These are phyloP conservation scores for Flabesymbios commensalis DNA, from an alignment of 2,888 invertebrate species.

Conservation along the genomic window DNA sequence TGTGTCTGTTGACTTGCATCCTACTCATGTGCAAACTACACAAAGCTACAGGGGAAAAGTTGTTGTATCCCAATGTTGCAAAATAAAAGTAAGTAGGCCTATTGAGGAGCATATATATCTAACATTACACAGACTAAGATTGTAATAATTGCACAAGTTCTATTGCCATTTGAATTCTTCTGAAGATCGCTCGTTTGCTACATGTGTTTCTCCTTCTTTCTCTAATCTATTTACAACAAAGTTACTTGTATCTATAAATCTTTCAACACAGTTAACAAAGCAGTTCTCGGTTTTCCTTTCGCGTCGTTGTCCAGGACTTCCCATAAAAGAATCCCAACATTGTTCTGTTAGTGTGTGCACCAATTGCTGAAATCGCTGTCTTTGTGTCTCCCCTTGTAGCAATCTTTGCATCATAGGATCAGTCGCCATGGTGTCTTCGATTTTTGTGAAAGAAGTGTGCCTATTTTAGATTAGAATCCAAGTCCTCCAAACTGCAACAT, in stretches of 20 bases:
- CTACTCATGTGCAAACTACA: no score
- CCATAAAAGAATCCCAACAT: constrained; percentile 74
- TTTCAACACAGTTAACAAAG: constrained; percentile 73
- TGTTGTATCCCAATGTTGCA: no score
- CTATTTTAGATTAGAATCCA: no score
- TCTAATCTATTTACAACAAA: constrained; percentile 72
- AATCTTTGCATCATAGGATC: constrained; percentile 68
- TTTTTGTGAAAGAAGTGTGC: no score
- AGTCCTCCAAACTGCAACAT: no score
- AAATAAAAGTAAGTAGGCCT: no score
- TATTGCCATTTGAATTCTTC: constrained; percentile 17
- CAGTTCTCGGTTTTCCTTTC: constrained; percentile 71
- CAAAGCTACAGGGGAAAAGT: no score
- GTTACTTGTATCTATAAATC: constrained; percentile 74
- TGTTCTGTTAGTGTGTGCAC: constrained; percentile 71
- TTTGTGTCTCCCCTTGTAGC: constrained; percentile 70
- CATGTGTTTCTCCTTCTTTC: constrained; percentile 45
- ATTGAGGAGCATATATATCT: no score
- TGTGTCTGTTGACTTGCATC: no score
- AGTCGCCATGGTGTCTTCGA: no score
- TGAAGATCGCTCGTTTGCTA: not conserved
- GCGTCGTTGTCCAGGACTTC: constrained; percentile 67
- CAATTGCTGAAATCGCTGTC: constrained; percentile 71
- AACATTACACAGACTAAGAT: no score
- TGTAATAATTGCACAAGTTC: no score